Evolutionary conservation across 2,113 vertebrate species (phyloP).

Genomic region (Meriones unguiculatus): DNA sequence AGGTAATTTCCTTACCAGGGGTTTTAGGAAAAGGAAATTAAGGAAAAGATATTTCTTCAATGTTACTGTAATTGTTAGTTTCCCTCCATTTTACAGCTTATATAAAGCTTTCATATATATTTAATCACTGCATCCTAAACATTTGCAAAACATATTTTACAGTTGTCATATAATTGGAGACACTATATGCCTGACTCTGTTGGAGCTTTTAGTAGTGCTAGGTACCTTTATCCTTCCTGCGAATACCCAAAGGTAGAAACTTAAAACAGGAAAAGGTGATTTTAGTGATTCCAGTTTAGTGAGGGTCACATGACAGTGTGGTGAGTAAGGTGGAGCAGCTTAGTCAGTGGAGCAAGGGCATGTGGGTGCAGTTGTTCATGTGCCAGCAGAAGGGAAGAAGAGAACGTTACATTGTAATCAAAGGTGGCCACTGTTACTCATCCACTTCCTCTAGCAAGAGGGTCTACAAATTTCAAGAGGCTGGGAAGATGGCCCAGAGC

Average conservation of each 20-base stretch:
- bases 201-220: not conserved
- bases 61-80: not conserved
- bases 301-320: not conserved
- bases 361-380: not conserved
- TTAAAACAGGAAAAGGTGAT: too few species aligned
- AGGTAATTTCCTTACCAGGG: not conserved
- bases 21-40: conserved; percentile 24
- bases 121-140: not conserved
- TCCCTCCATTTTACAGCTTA: not conserved
- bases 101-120: not conserved
- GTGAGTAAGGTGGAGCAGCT: not conserved
- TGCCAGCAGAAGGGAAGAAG: not conserved
- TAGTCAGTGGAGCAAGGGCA: not conserved
- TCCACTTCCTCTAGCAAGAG: not conserved
- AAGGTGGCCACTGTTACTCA: not conserved
- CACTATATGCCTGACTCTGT: not conserved
- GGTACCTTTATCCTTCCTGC: not conserved
- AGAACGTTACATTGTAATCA: not conserved
- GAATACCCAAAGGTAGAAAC: not conserved
- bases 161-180: not conserved
- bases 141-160: not conserved
- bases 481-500: too few species aligned
- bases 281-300: not conserved
- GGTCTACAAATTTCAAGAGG: not conserved
- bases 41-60: not conserved